phyloP scores from a whole-genome alignment of 2,888 invertebrate species.

The Teinopalpus imperialis region DNA sequence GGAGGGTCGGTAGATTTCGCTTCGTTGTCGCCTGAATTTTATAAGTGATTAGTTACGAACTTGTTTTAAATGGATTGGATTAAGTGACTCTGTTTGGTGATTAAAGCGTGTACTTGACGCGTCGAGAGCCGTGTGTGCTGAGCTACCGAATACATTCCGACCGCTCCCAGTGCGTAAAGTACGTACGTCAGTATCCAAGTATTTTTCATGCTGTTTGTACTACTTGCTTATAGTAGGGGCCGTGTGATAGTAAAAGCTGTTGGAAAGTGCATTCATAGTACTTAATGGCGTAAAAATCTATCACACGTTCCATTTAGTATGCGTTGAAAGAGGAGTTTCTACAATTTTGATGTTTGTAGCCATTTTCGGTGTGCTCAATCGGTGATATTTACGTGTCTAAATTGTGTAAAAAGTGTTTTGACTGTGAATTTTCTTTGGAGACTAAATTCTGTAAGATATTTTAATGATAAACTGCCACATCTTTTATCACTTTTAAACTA shows the following conservation, averaged over 20 bases:
- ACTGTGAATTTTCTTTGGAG: conserved; percentile 39
- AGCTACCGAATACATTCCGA: conserved; percentile 64
- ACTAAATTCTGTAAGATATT: conserved; percentile 34
- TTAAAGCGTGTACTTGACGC: conserved; percentile 48
- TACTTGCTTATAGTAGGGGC: conserved; percentile 69
- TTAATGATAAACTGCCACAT: not conserved
- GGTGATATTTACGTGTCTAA: conserved; percentile 62
- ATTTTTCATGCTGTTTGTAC: conserved; percentile 79
- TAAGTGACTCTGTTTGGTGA: conserved; percentile 59
- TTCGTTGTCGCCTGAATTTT: conserved; percentile 75
- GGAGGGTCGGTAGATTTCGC: conserved; percentile 65
- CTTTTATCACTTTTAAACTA: not conserved
- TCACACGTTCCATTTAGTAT: conserved; percentile 68
- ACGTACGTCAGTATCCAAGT: conserved; percentile 74
- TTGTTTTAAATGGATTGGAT: conserved; percentile 55
- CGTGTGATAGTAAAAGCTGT: conserved; percentile 78
- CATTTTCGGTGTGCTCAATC: conserved; percentile 70
- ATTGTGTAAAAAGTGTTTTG: conserved; percentile 43
- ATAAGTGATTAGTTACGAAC: conserved; percentile 61
- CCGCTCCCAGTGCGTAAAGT: conserved; percentile 77
- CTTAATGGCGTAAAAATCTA: conserved; percentile 69
- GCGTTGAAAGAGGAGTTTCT: conserved; percentile 57
- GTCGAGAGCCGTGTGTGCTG: conserved; percentile 42
- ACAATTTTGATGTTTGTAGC: conserved; percentile 67
- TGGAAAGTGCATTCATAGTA: conserved; percentile 76